phyloP scores from a whole-genome alignment of 2,113 vertebrate species.

The Zapornia atra region DNA sequence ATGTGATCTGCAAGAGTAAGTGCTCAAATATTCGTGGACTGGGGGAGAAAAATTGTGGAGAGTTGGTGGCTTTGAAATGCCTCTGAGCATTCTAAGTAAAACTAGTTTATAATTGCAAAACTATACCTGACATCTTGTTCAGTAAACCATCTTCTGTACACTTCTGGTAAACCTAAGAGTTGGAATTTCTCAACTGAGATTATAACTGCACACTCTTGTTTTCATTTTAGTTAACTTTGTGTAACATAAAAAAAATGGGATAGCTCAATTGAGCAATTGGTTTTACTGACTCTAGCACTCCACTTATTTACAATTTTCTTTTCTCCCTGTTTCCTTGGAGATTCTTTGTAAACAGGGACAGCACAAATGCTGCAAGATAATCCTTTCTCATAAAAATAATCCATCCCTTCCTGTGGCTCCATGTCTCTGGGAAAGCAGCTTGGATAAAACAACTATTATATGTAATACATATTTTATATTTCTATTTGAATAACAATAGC shows the following conservation, averaged over 20 bases:
- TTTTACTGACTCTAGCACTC: neutral
- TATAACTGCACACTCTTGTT: neutral
- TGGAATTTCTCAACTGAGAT: neutral
- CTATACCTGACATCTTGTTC: neutral
- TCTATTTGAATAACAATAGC: neutral
- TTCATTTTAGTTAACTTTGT: neutral
- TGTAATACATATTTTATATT: neutral
- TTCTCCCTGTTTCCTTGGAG: neutral
- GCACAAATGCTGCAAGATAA: neutral
- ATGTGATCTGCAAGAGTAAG: neutral
- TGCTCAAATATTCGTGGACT: neutral
- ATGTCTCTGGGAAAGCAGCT: neutral
- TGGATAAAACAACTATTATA: neutral
- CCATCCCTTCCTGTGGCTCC: neutral
- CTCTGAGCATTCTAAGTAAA: neutral
- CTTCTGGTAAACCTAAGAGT: neutral
- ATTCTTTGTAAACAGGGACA: neutral
- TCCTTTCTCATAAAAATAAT: neutral
- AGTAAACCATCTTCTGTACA: neutral
- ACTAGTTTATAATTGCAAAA: neutral
- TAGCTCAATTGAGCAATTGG: neutral
- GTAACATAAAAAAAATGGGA: neutral
- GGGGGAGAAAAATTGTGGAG: neutral
- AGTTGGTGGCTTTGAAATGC: neutral
- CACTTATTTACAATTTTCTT: neutral